These are phyloP conservation scores for Drosophila mimetica DNA, from an alignment of 2,888 invertebrate species.

Conservation along the genomic window DNA sequence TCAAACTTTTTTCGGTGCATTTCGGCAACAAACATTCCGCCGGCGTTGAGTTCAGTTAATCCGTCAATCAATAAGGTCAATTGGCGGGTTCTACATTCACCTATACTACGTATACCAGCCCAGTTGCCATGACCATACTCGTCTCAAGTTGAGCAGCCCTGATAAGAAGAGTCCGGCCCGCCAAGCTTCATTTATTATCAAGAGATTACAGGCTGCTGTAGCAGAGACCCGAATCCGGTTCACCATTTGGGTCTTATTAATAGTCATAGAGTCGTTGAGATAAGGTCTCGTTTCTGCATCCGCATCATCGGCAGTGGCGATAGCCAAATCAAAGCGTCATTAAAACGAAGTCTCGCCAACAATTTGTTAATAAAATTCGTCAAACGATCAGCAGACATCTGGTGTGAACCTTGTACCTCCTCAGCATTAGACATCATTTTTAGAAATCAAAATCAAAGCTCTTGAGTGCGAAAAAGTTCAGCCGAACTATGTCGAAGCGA, in stretches of 20 bases:
- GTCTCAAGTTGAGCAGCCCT: constrained; percentile 13
- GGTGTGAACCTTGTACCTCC: constrained; percentile 17
- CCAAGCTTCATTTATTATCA: constrained; percentile 24
- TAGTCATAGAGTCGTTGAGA: constrained; percentile 21
- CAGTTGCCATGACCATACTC: constrained; percentile 29
- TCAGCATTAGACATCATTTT: constrained; percentile 15
- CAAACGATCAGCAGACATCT: constrained; percentile 24
- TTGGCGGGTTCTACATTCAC: background rate
- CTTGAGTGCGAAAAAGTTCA: constrained; percentile 10
- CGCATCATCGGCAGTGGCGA: constrained; percentile 15
- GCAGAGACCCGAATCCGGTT: constrained; percentile 39
- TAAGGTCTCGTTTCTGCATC: constrained; percentile 29
- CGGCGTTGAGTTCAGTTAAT: background rate
- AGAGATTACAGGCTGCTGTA: constrained; percentile 18
- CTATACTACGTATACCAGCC: background rate
- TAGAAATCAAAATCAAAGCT: background rate
- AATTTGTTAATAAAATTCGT: background rate
- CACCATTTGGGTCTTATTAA: constrained; percentile 28
- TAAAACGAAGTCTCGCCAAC: constrained; percentile 13
- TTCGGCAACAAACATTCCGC: background rate
- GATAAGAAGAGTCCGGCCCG: constrained; percentile 36
- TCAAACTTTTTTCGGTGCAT: background rate
- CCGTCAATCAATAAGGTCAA: constrained; percentile 27
- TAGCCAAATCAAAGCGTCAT: constrained; percentile 18
- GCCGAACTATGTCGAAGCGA: constrained; percentile 1